A percentile compares a stretch with the other conserved stretches of the same genome.
Evolutionary conservation across 2,797 vertebrate species (phyloP).

Genomic region (Helarctos malayanus): DNA sequence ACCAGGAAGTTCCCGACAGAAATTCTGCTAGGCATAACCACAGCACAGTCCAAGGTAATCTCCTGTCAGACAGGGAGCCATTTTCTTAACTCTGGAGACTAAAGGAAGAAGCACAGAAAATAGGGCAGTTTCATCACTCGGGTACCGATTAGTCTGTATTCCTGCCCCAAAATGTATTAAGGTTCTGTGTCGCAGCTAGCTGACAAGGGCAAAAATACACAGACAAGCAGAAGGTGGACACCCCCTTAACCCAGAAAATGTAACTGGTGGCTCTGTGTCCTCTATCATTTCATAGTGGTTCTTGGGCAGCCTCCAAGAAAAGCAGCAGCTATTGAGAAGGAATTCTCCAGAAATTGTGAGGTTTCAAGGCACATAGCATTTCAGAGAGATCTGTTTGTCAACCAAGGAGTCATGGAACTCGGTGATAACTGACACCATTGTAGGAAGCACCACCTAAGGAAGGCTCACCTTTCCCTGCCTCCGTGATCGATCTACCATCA

Average conservation of each 20-base stretch:
- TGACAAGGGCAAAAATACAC: neutral
- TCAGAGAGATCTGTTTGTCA: neutral
- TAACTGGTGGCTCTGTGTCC: neutral
- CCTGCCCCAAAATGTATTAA: neutral
- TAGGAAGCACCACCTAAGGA: neutral
- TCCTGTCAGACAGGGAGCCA: neutral
- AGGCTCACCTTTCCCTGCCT: neutral
- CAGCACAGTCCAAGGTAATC: neutral
- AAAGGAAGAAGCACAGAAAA: neutral
- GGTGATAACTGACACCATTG: neutral
- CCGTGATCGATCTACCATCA: neutral
- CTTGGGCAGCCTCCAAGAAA: neutral
- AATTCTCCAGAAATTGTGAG: neutral
- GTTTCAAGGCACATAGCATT: neutral
- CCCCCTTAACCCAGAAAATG: neutral
- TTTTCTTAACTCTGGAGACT: constrained; percentile 14
- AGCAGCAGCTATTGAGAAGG: neutral
- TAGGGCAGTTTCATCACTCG: neutral
- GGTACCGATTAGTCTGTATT: neutral
- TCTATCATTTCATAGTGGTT: neutral
- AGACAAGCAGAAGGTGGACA: neutral
- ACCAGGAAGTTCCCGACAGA: neutral
- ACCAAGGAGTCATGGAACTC: neutral
- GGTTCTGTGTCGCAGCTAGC: neutral
- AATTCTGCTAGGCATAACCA: neutral